A percentile compares a stretch with the other conserved stretches of the same genome.
Evolutionary conservation across 2,888 invertebrate species (phyloP).

Genomic region (Melanophora roralis): DNA sequence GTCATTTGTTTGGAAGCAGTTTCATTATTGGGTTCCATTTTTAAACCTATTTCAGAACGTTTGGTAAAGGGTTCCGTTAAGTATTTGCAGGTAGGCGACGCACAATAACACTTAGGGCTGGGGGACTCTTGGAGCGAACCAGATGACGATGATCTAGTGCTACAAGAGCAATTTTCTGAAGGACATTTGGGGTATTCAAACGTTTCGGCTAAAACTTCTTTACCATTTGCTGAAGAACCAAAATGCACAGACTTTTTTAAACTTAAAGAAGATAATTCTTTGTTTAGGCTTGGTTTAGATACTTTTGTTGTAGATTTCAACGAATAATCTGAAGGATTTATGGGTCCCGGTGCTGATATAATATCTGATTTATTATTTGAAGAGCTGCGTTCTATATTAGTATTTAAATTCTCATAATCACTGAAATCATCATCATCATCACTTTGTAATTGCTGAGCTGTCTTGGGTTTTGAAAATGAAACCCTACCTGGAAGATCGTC

Average conservation of each 20-base stretch:
- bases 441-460: slow-evolving; percentile 63
- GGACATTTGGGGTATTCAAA: slow-evolving; percentile 76
- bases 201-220: slow-evolving; percentile 71
- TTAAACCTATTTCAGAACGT: not conserved
- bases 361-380: not conserved
- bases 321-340: slow-evolving; percentile 46
- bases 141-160: slow-evolving; percentile 74
- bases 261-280: slow-evolving; percentile 56
- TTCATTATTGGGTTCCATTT: slow-evolving; percentile 33
- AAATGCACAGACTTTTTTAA: slow-evolving; percentile 76
- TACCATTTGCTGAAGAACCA: slow-evolving; percentile 68
- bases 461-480: slow-evolving; percentile 73
- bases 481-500: slow-evolving; percentile 77
- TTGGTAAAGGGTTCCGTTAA: slow-evolving; percentile 28
- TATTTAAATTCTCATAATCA: slow-evolving; percentile 71
- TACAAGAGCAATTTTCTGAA: slow-evolving; percentile 75
- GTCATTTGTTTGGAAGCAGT: not conserved
- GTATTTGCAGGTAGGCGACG: slow-evolving; percentile 68
- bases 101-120: slow-evolving; percentile 70
- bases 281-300: not conserved
- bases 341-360: slow-evolving; percentile 72
- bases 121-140: slow-evolving; percentile 66
- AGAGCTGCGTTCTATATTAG: not conserved
- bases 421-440: slow-evolving; percentile 71
- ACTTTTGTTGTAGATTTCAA: slow-evolving; percentile 18